Evolutionary conservation across 2,888 invertebrate genomes (phyloP).

Genomic region (Nomada flava): DNA sequence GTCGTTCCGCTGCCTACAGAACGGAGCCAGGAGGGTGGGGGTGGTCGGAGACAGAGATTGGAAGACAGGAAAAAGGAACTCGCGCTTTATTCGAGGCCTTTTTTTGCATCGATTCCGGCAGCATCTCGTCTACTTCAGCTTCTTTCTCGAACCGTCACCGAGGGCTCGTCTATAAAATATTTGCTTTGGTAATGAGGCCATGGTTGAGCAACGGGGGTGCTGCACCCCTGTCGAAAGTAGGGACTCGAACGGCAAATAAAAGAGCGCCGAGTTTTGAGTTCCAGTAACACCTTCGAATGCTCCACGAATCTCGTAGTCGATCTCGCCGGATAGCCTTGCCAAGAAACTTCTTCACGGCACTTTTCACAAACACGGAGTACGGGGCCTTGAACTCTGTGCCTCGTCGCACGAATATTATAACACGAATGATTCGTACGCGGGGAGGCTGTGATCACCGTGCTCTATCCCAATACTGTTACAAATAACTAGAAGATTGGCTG

Average conservation of each 20-base stretch:
- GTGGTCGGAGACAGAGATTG: conserved; percentile 62
- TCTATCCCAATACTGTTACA: not conserved
- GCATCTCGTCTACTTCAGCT: conserved; percentile 57
- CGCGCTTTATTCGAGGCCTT: conserved; percentile 74
- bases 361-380: conserved; percentile 32
- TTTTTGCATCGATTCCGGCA: conserved; percentile 70
- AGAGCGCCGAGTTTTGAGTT: conserved; percentile 76
- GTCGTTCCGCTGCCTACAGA: conserved; percentile 21
- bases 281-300: conserved; percentile 74
- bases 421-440: not conserved
- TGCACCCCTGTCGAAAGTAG: conserved; percentile 64
- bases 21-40: conserved; percentile 10
- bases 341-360: conserved; percentile 49
- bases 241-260: conserved; percentile 81
- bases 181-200: conserved; percentile 84
- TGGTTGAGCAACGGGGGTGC: conserved; percentile 73
- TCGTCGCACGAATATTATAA: conserved; percentile 12
- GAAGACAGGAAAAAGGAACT: conserved; percentile 77
- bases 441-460: not conserved
- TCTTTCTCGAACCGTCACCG: conserved; percentile 65
- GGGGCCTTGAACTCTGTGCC: conserved; percentile 8
- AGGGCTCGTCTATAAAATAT: conserved; percentile 83
- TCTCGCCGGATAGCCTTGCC: conserved; percentile 53
- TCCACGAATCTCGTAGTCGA: conserved; percentile 52
- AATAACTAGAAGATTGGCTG: not conserved